phyloP scores from a whole-genome alignment of 2,797 vertebrate genomes.

The Scomberomorus guttatus region DNA sequence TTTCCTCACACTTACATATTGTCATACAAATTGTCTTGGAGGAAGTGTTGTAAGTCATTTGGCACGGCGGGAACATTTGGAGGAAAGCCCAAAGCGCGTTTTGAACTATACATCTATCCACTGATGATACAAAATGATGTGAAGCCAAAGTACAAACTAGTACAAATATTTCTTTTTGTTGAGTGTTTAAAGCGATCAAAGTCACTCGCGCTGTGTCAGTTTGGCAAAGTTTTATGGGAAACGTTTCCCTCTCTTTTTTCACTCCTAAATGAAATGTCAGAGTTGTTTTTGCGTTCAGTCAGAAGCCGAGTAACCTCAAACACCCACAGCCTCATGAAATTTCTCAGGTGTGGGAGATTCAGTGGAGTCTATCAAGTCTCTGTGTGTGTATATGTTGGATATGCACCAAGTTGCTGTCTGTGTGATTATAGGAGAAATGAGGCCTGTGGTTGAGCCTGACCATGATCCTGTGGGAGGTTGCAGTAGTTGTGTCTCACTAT shows the following conservation, averaged over 20 bases:
- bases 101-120: conserved; percentile 28
- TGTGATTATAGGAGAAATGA: conserved; percentile 74
- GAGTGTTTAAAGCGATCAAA: conserved; percentile 35
- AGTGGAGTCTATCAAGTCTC: conserved; percentile 39
- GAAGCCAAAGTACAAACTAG: conserved; percentile 44
- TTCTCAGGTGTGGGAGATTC: conserved; percentile 66
- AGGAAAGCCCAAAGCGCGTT: conserved; percentile 34
- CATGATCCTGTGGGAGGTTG: conserved; percentile 75
- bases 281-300: conserved; percentile 45
- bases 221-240: conserved; percentile 51
- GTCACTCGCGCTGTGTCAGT: conserved; percentile 15
- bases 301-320: conserved; percentile 53
- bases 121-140: conserved; percentile 29
- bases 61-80: conserved; percentile 39
- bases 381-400: conserved; percentile 59
- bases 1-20: conserved; percentile 53
- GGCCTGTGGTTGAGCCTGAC: conserved; percentile 74
- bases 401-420: conserved; percentile 64
- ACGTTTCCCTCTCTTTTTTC: conserved; percentile 37
- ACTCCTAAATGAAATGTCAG: conserved; percentile 48
- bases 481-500: conserved; percentile 62
- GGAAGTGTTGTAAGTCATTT: conserved; percentile 49
- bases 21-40: conserved; percentile 54
- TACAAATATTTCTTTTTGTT: conserved; percentile 42
- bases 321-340: conserved; percentile 32